Evolutionary conservation across 2,888 invertebrate genomes (phyloP).

Genomic region (Stenotaenia linearis): DNA sequence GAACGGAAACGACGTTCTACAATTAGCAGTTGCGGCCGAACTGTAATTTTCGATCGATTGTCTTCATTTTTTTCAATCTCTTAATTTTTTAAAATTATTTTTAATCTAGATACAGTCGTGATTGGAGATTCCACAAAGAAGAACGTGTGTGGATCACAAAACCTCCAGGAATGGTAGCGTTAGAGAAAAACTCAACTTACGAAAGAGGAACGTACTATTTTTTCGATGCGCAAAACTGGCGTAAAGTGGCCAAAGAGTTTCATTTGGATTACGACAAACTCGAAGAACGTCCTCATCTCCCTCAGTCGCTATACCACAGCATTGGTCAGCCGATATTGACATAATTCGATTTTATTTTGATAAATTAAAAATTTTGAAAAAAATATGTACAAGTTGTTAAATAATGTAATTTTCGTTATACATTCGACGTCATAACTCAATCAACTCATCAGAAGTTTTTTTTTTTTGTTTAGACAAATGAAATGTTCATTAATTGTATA

Average conservation of each 20-base stretch:
- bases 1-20: conserved; percentile 95
- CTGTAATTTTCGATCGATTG: conserved; percentile 69
- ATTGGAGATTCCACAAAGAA: conserved; percentile 99
- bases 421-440: no score
- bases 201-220: conserved; percentile 99
- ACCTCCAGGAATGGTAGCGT: conserved; percentile 87
- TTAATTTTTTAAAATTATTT: conserved; percentile 30
- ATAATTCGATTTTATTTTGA: no score
- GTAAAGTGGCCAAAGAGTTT: conserved; percentile 98
- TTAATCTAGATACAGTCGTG: conserved; percentile 77
- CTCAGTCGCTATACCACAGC: conserved; percentile 46
- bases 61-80: background rate
- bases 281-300: conserved; percentile 82
- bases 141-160: conserved; percentile 99
- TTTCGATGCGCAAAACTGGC: conserved; percentile 98
- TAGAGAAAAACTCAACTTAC: conserved; percentile 91
- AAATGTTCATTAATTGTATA: background rate
- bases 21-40: conserved; percentile 94
- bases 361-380: no score
- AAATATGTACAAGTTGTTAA: background rate
- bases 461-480: background rate
- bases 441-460: background rate
- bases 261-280: conserved; percentile 98
- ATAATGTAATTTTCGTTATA: no score
- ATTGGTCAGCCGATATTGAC: background rate